phyloP scores from a whole-genome alignment of 1,140 invertebrate species.

The Chironomus striatipennis region DNA sequence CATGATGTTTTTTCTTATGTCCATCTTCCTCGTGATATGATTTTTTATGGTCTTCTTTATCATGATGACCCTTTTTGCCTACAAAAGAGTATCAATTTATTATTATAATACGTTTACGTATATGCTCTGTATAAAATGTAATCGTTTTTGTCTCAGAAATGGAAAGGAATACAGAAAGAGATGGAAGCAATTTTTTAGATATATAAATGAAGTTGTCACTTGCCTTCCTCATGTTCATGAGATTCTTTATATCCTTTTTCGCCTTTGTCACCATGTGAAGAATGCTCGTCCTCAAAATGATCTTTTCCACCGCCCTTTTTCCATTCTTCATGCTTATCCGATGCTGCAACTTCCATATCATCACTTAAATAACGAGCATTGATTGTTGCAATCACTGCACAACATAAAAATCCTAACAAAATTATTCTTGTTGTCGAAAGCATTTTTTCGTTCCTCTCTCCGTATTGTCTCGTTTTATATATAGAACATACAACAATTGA shows the following conservation, averaged over 20 bases:
- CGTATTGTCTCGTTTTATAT: no score
- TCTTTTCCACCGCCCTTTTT: conserved; percentile 50
- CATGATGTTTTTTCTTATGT: conserved; percentile 66
- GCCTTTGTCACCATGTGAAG: conserved; percentile 48
- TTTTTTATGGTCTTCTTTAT: conserved; percentile 58
- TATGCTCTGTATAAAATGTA: neutral
- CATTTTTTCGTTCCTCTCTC: neutral
- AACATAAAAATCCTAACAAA: conserved; percentile 14
- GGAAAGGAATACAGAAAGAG: no score
- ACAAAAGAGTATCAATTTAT: conserved; percentile 7
- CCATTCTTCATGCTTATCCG: conserved; percentile 35
- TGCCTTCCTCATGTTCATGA: conserved; percentile 34
- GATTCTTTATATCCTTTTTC: conserved; percentile 37
- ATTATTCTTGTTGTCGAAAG: neutral
- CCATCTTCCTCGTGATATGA: conserved; percentile 64
- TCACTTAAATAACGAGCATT: conserved; percentile 26
- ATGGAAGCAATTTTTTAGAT: no score
- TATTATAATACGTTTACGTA: neutral
- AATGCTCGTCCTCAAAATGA: conserved; percentile 49
- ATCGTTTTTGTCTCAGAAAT: neutral
- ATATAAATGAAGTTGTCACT: neutral
- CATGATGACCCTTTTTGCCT: conserved; percentile 58
- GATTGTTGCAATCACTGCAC: conserved; percentile 22
- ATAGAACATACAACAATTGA: no score
- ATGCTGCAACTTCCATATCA: conserved; percentile 37